These are phyloP conservation scores for Catharus bicknelli DNA, from an alignment of 2,113 vertebrate species.

Conservation along the genomic window DNA sequence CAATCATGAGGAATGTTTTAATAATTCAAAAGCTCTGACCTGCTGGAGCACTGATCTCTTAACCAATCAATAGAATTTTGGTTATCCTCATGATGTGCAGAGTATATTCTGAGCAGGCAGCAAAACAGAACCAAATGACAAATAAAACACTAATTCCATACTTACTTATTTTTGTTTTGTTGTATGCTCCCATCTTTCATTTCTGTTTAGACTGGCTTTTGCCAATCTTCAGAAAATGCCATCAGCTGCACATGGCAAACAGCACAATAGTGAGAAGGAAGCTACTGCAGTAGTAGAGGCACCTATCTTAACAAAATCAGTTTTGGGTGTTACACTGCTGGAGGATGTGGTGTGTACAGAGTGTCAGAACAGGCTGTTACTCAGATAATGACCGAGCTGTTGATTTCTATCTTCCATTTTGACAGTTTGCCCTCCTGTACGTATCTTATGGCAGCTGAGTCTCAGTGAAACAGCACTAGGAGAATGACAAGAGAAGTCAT, in stretches of 20 bases:
- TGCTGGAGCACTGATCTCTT: background rate
- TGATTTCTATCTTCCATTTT: background rate
- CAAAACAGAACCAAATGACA: background rate
- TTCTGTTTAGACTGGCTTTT: background rate
- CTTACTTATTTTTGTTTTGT: background rate
- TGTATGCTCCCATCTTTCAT: background rate
- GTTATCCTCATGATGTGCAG: background rate
- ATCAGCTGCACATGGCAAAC: background rate
- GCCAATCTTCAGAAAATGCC: background rate
- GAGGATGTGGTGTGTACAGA: background rate
- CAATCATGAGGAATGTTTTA: background rate
- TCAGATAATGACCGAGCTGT: background rate
- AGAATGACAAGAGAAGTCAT: background rate
- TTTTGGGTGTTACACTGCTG: background rate
- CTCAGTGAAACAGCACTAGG: background rate
- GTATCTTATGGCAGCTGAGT: background rate
- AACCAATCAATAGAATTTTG: background rate
- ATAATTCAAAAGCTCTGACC: conserved; percentile 26
- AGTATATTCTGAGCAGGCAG: background rate
- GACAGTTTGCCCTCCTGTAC: background rate
- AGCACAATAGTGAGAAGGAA: background rate
- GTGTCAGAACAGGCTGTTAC: background rate
- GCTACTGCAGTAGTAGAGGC: background rate
- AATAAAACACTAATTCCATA: background rate
- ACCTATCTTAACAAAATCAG: background rate